Evolutionary conservation across 2,888 invertebrate species (phyloP), one percentile per base, ranked within the genome.

Genomic region (Sesia bembeciformis): DNA sequence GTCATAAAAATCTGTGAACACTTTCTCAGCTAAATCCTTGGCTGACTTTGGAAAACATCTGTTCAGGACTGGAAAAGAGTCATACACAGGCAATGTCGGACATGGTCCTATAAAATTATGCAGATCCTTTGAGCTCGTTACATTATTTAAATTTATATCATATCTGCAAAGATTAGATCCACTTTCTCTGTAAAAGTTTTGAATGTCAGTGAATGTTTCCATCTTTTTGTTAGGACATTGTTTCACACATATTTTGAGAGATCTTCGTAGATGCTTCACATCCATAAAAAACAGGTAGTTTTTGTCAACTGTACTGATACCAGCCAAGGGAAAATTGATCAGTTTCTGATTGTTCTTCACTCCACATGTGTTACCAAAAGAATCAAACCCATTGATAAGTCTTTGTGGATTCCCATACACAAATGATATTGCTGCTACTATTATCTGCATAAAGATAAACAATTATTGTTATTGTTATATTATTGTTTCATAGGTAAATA

Each of bases 351-450:
- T 98, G 62, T 86, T 89, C 67, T 93, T 93, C 39, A 95, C 93
- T 8, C 98, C 98, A 80, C 98, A 98, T 41, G 97, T 97, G 76
- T 98, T 98, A 5, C 97, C 97, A 88, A 96, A 98, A 55, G 96
- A 97, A 78, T 98, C 97, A 80, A 95, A 97, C 23, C 97, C 97
- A 90, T 97, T 96, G 59, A 97, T 93, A 49, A 97, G 91, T 60
- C 97, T 91, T 67, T 94, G 81, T 0, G 97, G 97, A 82, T 96
- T 95, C 23, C 97, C 97, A 76, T 95, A 96, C 1, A 96, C 95
- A 74, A 96, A 93, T 5, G 97, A 95, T 86, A 97, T 97, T 6
- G 94, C 94, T 40, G 96, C 96, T 63, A 96, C 93, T 62, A 95
- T 91, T 67, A 96, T 93, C 96, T 95, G 79, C 56, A 23, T 23